Evolutionary conservation across 2,113 vertebrate species (phyloP), one percentile per base, ranked within the genome.

Genomic region (Cnemophilus loriae): DNA sequence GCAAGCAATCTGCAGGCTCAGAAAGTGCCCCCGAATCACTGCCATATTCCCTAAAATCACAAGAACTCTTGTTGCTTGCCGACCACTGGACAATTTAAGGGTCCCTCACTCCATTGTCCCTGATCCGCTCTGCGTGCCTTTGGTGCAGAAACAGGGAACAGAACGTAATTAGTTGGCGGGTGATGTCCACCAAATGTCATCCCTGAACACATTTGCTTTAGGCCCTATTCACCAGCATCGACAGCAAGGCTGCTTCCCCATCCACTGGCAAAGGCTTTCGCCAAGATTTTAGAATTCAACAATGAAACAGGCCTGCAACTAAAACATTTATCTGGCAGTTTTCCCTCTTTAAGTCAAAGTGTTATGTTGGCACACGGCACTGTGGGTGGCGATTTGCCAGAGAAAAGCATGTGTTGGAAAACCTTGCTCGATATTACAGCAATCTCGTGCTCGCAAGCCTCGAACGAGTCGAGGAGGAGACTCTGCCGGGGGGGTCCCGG

Each of bases 301-400:
- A 97, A 97, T 98, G 98, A 98, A 97, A 96, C 91, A 56, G 97
- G 97, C 97, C 97, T 98, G 97, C 97, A 98, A 97, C 97, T 98
- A 98, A 98, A 98, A 98, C 98, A 98, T 98, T 98, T 97, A 98
- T 98, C 98, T 98, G 98, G 98, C 98, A 98, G 98, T 97, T 98
- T 98, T 98, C 98, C 98, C 97, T 98, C 98, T 98, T 98, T 98
- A 98, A 98, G 98, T 98, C 97, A 98, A 98, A 98, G 98, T 98
- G 98, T 98, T 97, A 98, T 97, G 97, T 97, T 98, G 98, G 98
- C 98, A 98, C 97, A 93, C 87, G 71, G 97, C 52, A 64, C 96
- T 86, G 95, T 95, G 95, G 97, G 97, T 98, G 98, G 98, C 97
- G 97, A 97, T 97, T 98, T 98, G 98, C 98, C 98, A 98, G 89